A percentile compares a stretch with the other conserved stretches of the same genome.
phyloP scores from a whole-genome alignment of 2,888 invertebrate species.

The Hypsopygia costalis region DNA sequence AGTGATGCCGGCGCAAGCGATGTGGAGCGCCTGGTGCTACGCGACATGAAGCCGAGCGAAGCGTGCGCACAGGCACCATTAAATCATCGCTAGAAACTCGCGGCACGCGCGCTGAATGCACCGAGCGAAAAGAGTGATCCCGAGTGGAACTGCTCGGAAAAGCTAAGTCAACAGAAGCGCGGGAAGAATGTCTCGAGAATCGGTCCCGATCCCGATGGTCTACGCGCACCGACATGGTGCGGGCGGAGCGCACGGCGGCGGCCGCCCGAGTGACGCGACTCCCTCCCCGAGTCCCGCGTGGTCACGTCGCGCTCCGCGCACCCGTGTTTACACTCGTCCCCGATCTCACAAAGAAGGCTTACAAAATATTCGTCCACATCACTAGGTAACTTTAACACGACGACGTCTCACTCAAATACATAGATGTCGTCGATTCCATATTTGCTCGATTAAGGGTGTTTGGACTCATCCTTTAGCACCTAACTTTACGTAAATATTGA shows the following conservation, averaged over 20 bases:
- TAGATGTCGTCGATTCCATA: slow-evolving; percentile 44
- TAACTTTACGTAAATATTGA: slow-evolving; percentile 46
- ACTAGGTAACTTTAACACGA: slow-evolving; percentile 47
- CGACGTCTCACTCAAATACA: slow-evolving; percentile 39
- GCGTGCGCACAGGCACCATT: slow-evolving; percentile 71
- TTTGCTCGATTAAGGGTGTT: slow-evolving; percentile 60
- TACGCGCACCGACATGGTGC: slow-evolving; percentile 75
- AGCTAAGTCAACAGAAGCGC: slow-evolving; percentile 71
- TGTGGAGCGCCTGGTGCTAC: slow-evolving; percentile 69
- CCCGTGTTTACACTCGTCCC: slow-evolving; percentile 69
- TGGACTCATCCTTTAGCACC: slow-evolving; percentile 46
- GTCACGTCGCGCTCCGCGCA: slow-evolving; percentile 42
- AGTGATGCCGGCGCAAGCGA: slow-evolving; percentile 71
- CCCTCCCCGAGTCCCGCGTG: slow-evolving; percentile 37
- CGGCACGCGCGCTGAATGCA: slow-evolving; percentile 71
- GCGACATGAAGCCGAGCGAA: slow-evolving; percentile 71
- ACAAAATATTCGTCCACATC: slow-evolving; percentile 61
- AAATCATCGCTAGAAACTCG: slow-evolving; percentile 71
- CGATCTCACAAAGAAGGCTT: slow-evolving; percentile 63
- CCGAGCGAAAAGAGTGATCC: slow-evolving; percentile 70
- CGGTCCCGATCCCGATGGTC: slow-evolving; percentile 72
- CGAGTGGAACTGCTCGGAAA: slow-evolving; percentile 64
- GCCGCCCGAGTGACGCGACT: slow-evolving; percentile 70
- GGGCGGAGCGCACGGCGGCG: slow-evolving; percentile 73
- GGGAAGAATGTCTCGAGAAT: slow-evolving; percentile 74